These are phyloP conservation scores for Caenorhabditis latens DNA, from an alignment of 1,140 invertebrate species.

Conservation along the genomic window DNA sequence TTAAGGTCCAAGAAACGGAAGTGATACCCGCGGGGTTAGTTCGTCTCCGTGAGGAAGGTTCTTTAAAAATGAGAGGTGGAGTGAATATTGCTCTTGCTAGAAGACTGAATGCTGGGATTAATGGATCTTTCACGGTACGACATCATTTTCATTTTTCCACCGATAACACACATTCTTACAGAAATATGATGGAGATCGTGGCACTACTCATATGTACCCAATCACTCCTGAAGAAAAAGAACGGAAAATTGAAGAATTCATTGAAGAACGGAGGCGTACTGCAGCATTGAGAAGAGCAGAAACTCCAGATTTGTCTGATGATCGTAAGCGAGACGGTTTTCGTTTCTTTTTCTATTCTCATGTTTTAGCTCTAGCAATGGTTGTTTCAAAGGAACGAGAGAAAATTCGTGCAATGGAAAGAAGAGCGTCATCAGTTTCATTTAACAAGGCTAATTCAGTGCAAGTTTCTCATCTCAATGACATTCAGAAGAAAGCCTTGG, in stretches of 20 bases:
- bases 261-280: background rate
- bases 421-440: slow-evolving; percentile 26
- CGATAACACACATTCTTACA: background rate
- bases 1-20: background rate
- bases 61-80: slow-evolving; percentile 25
- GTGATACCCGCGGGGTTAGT: slow-evolving; percentile 18
- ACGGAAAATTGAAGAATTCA: slow-evolving; percentile 41
- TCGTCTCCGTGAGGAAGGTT: slow-evolving; percentile 34
- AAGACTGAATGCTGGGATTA: slow-evolving; percentile 18
- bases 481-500: slow-evolving; percentile 1
- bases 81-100: slow-evolving; percentile 34
- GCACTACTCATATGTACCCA: slow-evolving; percentile 17
- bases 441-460: slow-evolving; percentile 11
- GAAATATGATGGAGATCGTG: slow-evolving; percentile 30
- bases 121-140: slow-evolving; percentile 25
- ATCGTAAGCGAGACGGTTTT: background rate
- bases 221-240: slow-evolving; percentile 30
- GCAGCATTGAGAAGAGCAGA: background rate
- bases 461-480: slow-evolving; percentile 13
- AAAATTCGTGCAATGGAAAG: background rate
- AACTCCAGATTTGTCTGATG: slow-evolving; percentile 23
- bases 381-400: slow-evolving; percentile 8
- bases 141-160: background rate
- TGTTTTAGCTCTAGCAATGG: background rate
- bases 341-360: background rate